Evolutionary conservation across 2,113 vertebrate species (phyloP).

Genomic region (Megaptera novaeangliae): DNA sequence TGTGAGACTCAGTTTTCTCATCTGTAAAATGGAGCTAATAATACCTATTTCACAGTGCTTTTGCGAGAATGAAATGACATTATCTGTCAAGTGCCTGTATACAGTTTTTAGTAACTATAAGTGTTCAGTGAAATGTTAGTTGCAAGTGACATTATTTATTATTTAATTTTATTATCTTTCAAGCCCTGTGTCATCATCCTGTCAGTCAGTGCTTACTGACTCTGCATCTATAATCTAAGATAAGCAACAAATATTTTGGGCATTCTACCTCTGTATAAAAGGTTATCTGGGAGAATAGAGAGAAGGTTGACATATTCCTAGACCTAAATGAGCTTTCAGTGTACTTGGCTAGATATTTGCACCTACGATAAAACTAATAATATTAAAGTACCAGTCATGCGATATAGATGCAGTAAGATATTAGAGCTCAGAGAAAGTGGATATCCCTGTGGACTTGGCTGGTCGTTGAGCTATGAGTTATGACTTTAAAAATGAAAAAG

Average conservation of each 20-base stretch:
- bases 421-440: background rate
- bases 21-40: constrained; percentile 4
- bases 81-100: background rate
- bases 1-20: constrained; percentile 9
- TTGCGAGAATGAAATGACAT: background rate
- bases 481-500: background rate
- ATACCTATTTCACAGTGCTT: background rate
- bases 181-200: background rate
- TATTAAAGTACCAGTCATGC: background rate
- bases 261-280: background rate
- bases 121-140: background rate
- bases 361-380: constrained; percentile 3
- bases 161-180: background rate
- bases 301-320: background rate
- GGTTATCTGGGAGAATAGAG: background rate
- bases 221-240: background rate
- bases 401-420: background rate
- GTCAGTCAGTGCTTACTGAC: background rate
- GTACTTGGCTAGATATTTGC: background rate
- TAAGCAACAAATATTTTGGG: background rate
- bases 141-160: background rate
- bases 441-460: background rate
- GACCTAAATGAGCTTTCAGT: background rate
- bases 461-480: background rate
- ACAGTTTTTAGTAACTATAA: constrained; percentile 4